These are phyloP conservation scores for Oncorhynchus masou DNA, from an alignment of 2,113 vertebrate genomes.

Conservation along the genomic window DNA sequence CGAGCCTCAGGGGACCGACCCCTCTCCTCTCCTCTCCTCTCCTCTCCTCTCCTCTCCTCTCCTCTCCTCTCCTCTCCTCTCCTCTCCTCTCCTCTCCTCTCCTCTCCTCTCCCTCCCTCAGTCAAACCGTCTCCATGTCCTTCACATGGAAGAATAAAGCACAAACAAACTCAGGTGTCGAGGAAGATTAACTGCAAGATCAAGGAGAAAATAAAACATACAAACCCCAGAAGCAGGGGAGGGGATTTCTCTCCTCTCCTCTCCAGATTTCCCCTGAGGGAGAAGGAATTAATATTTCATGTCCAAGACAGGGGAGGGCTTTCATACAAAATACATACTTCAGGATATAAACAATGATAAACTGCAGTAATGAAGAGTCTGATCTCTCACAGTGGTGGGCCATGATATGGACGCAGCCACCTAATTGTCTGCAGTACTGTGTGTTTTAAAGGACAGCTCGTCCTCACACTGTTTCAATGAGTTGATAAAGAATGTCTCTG, in stretches of 20 bases:
- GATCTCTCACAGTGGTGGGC: not conserved
- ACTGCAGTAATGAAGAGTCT: constrained; percentile 25
- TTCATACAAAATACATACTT: constrained; percentile 34
- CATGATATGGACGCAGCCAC: constrained; percentile 5
- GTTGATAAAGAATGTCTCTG: too few relatives aligned
- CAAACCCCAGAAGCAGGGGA: not conserved
- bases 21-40: not conserved
- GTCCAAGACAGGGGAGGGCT: not conserved
- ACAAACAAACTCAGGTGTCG: constrained; percentile 6
- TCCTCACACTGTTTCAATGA: not conserved
- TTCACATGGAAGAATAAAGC: not conserved
- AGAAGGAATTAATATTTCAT: constrained; percentile 25
- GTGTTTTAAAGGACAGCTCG: not conserved
- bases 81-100: too few relatives aligned
- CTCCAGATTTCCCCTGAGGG: constrained; percentile 5
- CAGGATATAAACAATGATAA: not conserved
- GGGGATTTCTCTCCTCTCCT: too few relatives aligned
- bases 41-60: not conserved
- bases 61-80: not conserved
- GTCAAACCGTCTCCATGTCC: constrained; percentile 7
- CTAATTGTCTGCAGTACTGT: not conserved
- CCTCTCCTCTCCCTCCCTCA: not conserved
- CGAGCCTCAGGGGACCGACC: constrained; percentile 3
- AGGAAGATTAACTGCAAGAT: constrained; percentile 19
- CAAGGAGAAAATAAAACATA: constrained; percentile 18